Base-by-base conservation (phyloP, 92 coral and sea anemone species). In the Epizoanthus scotinus region DNA sequence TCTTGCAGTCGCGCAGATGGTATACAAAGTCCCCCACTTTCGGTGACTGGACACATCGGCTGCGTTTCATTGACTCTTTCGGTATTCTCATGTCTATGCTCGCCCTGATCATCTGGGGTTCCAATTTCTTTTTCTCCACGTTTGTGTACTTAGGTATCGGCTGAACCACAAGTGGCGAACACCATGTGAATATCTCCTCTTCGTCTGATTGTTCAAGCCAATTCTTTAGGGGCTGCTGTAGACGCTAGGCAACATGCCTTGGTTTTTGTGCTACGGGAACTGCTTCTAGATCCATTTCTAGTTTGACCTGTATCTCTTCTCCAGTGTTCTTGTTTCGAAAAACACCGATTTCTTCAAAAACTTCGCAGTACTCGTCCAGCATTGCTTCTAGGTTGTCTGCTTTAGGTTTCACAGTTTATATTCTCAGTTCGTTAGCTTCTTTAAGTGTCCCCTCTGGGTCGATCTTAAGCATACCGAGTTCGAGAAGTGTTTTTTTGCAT, bases 61-160 rank as follows among this genome's bases (percentile, higher is more conserved):
- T 89, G 69, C 87, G 59, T 31, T 89, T 85, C 89, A 78, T 85
- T 14, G 84, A 59, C 52, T 77, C 53, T 50, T 86, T 89, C 22
- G 93, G 84, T 7, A 77, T 58, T 66, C 89, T 44, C 84, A 83
- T 78, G 82, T 90, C 88, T 0, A 89, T 84, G 79, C 90, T 89
- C 0, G 90, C 88, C 54, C 87, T 86, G 22, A 90, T 90, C 88
- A 86, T 89, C 19, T 86, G 93, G 12, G 94, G 83, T n/a, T 90
- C 86, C 47, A 90, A 67, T 25, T 79, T 67, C 20, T 90, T 84
- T 29, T 82, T 87, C 65, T 82, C 52, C 2, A 58, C 63, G 24
- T 75, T 59, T 19, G 67, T 63, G 60, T 61, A 81, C 40, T 68
- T 87, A 5, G 86, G 83, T 63, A 79, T 83, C 0, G 86, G 91